Conservation (phyloP, 1,140 invertebrate species). For the Atta cephalotes region DNA sequence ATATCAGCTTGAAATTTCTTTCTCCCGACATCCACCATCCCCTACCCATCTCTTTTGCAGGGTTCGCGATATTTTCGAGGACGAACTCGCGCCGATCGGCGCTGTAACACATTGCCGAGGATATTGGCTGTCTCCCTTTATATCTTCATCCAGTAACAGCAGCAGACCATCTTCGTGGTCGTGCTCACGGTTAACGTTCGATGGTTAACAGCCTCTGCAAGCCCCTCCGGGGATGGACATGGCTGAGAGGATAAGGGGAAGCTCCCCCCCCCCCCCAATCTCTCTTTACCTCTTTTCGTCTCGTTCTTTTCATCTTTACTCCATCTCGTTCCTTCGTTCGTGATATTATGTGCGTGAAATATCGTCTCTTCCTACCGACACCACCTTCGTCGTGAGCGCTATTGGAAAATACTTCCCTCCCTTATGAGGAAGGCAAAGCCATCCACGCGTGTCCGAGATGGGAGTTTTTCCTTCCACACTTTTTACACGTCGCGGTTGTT, state of each 20-base stretch:
- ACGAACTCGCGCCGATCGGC: slow-evolving; percentile 47
- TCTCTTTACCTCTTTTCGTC: slow-evolving; percentile 28
- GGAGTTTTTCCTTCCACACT: slow-evolving; percentile 27
- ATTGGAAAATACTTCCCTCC: slow-evolving; percentile 74
- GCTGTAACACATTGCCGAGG: slow-evolving; percentile 71
- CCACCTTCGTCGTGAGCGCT: slow-evolving; percentile 48
- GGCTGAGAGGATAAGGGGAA: slow-evolving; percentile 41
- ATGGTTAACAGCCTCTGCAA: slow-evolving; percentile 41
- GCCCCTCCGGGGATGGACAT: slow-evolving; percentile 33
- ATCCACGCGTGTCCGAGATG: slow-evolving; percentile 59
- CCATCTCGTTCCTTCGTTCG: slow-evolving; percentile 7
- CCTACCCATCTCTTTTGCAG: slow-evolving; percentile 21
- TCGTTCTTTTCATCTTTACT: background rate
- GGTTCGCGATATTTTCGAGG: slow-evolving; percentile 59
- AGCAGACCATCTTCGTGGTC: slow-evolving; percentile 47
- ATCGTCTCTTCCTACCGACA: slow-evolving; percentile 45
- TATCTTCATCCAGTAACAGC: slow-evolving; percentile 66
- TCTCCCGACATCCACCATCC: slow-evolving; percentile 23
- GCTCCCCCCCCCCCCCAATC: background rate
- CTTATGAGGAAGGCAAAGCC: slow-evolving; percentile 56
- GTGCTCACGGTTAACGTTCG: slow-evolving; percentile 61
- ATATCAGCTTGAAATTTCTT: slow-evolving; percentile 52
- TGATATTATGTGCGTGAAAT: slow-evolving; percentile 73
- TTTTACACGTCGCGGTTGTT: slow-evolving; percentile 19
- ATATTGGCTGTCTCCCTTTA: slow-evolving; percentile 73